Base-by-base conservation (phyloP, 2,797 vertebrate species). In the Alcedo quadribrachys region DNA sequence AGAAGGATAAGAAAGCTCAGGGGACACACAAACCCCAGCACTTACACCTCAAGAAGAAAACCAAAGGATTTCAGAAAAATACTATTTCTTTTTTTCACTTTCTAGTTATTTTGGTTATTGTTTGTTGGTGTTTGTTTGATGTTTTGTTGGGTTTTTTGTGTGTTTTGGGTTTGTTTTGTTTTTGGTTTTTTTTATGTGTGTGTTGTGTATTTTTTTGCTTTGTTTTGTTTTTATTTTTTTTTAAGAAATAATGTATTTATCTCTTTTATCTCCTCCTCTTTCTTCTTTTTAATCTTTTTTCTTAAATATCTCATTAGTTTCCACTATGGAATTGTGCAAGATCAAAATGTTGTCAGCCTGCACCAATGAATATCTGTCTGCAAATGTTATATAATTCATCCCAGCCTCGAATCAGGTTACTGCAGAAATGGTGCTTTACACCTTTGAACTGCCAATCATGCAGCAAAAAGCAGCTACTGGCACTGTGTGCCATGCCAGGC, bases 271-370 rank as follows among this genome's bases (percentile, higher is more conserved):
- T 91, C 33, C 32, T 55, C 13, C 7, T 32, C 45, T 67, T 76
- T 33, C 53, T 70, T 81, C 67, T 74, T 86, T 86, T 92, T 84
- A 22, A 66, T 79, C 63, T 89, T 87, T 57, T 75, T 81, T 76
- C 70, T 70, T 90, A 81, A 84, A 83, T 81, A 62, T 92, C 85
- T 92, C 70, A 70, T 84, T 82, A 90, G 50, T 60, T 84, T 65
- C 33, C 79, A 33, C 61, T 55, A 5, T 61, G 43, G 58, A 77
- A 46, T 69, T 77, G 21, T 85, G 54, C 65, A 78, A 86, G 88
- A 93, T 92, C 68, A 93, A 93, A 88, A 74, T 77, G 88, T 5
- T 83, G 85, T 71, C 94, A 95, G 68, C 65, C 85, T 85, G 61
- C 24, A 22, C 66, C 78, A 91, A 73, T 61, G 51, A 87, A 24